A percentile compares a stretch with the other conserved stretches of the same genome.
phyloP scores from a whole-genome alignment of 2,797 vertebrate genomes.

The Nyctalus aviator region DNA sequence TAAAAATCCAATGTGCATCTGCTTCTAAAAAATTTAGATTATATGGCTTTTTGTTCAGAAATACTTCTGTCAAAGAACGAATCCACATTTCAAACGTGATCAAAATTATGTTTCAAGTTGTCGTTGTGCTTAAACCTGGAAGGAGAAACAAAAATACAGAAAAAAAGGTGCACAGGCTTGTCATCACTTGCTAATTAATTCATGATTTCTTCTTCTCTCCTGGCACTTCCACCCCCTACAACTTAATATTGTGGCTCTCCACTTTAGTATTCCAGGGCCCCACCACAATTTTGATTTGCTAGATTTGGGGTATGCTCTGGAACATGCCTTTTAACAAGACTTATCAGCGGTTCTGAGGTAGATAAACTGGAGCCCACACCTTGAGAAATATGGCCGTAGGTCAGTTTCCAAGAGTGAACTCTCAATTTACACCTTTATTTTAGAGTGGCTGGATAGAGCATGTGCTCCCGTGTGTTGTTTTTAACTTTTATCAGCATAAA shows the following conservation, averaged over 20 bases:
- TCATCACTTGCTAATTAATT: background rate
- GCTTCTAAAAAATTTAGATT: slow-evolving; percentile 37
- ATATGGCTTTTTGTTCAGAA: slow-evolving; percentile 21
- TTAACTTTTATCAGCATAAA: background rate
- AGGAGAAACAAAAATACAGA: background rate
- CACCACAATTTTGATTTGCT: background rate
- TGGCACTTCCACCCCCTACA: background rate
- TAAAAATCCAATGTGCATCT: slow-evolving; percentile 49
- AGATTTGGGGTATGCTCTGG: background rate
- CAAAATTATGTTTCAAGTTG: slow-evolving; percentile 5
- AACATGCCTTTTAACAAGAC: slow-evolving; percentile 12
- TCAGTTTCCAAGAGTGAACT: background rate
- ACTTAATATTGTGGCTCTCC: background rate
- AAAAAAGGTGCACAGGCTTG: background rate
- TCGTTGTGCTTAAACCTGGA: background rate
- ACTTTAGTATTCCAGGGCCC: background rate
- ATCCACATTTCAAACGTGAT: slow-evolving; percentile 2
- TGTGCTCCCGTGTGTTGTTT: background rate
- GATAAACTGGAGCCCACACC: background rate
- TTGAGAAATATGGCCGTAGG: background rate
- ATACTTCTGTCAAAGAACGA: slow-evolving; percentile 6
- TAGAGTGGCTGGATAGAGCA: background rate
- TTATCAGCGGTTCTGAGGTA: background rate
- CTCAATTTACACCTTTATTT: background rate
- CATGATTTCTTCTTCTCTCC: background rate